These are phyloP conservation scores for Camponotus floridanus DNA, from an alignment of 1,140 invertebrate species.

Conservation along the genomic window DNA sequence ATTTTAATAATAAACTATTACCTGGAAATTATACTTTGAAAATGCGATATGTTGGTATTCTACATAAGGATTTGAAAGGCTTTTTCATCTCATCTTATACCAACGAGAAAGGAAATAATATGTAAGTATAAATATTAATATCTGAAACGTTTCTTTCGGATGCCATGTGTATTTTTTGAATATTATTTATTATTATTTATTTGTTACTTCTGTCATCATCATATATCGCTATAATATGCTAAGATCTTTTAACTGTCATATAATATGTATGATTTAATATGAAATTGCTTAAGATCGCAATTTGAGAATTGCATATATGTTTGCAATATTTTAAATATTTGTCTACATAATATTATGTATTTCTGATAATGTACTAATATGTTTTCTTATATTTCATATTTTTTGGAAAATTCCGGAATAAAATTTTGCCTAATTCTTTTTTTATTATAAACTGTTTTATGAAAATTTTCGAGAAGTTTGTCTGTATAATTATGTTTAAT, in stretches of 20 bases:
- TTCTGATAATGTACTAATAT: background rate
- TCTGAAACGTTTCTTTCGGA: background rate
- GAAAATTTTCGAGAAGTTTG: too few species aligned
- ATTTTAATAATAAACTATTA: constrained; percentile 46
- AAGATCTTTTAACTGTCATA: too few species aligned
- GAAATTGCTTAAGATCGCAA: too few species aligned
- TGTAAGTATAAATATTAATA: constrained; percentile 68
- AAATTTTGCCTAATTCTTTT: too few species aligned
- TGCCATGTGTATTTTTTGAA: background rate
- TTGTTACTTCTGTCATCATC: background rate
- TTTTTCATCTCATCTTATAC: constrained; percentile 72
- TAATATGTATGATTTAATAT: too few species aligned
- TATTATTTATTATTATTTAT: background rate
- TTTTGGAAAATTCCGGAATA: too few species aligned
- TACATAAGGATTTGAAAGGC: constrained; percentile 67
- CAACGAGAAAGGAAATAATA: constrained; percentile 55
- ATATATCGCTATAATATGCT: background rate
- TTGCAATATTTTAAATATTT: background rate
- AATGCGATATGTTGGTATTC: constrained; percentile 68
- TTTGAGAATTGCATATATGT: background rate
- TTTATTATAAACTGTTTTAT: too few species aligned
- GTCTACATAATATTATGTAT: background rate
- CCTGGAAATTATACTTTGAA: constrained; percentile 58
- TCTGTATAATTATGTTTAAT: background rate
- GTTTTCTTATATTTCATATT: background rate